Evolutionary conservation across 2,113 vertebrate species (phyloP), one percentile per base, ranked within the genome.

Genomic region (Greenwoodochromis staneri): DNA sequence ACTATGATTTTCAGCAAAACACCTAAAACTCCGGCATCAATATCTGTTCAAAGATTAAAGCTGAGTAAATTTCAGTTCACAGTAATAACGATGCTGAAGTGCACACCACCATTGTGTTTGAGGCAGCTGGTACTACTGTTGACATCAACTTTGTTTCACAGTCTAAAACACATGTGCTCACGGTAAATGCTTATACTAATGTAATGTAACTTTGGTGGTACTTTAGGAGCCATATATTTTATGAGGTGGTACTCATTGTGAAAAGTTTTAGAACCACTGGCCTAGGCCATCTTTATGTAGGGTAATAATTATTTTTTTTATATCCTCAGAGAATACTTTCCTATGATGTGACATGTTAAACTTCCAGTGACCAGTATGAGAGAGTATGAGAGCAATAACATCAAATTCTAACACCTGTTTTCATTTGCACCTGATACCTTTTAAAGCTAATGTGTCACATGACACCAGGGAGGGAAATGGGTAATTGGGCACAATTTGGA

Each of bases 221-320:
- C 2, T 61, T 61, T 31, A 61, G 0, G 0, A 61, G 57, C 29
- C 8, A 61, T 61, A 61, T 17, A 31, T 61, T 61, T 61, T 31
- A 31, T 0, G 57, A 61, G 57, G 29, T 31, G 14, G 57, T 61
- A 3, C 29, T 31, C 29, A 31, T 31, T 31, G 14, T 61, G 57
- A 31, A 61, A 10, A 1, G 14, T 2, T 31, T 61, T 31, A 31
- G 57, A 61, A 31, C 57, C 14, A 59, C 27, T 59, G 14, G 27
- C 5, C 27, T 31, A 59, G 27, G 0, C 27, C 57, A 17, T 59
- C 27, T 59, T 59, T 59, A 57, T 57, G 55, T 59, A 59, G 55
- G 8, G 13, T 59, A 59, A 31, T 31, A 31, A 59, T 59, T 59
- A 0, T 61, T 24, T 1, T 61, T 61, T 59, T 17, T 34, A 61